Base-by-base conservation (phyloP, 2,888 invertebrate genomes). In the Portevinia maculata region DNA sequence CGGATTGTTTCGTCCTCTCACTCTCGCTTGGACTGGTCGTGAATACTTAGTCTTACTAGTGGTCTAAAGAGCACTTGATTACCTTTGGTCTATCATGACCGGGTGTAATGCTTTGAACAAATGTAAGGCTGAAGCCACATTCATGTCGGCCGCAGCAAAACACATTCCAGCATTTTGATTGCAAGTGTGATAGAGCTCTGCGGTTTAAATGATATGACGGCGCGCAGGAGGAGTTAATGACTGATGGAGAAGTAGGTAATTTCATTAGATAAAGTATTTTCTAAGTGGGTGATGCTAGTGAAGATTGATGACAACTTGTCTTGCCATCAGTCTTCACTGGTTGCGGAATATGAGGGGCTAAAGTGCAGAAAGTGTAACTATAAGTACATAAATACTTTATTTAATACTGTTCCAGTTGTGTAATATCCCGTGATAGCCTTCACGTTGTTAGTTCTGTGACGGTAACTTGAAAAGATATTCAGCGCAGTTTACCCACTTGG, bases 51-150 rank as follows among this genome's bases (percentile, higher is more conserved):
- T 73, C 78, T 78, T 48, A 78, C 78, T 83, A 73, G 50, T 15
- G 34, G 30, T 71, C 53, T 67, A 83, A 83, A 83, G 83, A 83
- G 78, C 83, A 83, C 83, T 83, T 83, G 83, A 83, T 83, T 83
- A 83, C 83, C 83, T 83, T 81, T 83, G 50, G 65, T 73, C 67
- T 78, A 55, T 67, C 83, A 71, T 83, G 83, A 71, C 65, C 83
- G 67, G 83, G 73, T 69, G 78, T 41, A 78, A 67, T 55, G 64
- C 39, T 41, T 50, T 65, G 59, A 65, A 48, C 17, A 34, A 50
- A 41, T 59, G 73, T 24, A 48, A 41, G 19, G 59, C 39, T 50
- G 59, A 50, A 34, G 46, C 28, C 21, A 39, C 46, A 62, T 37
- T 62, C 52, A 37, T 48, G 30, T 34, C 59, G 57, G 69, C 39